phyloP scores from a whole-genome alignment of 2,797 vertebrate genomes.

The Dromococcyx pavoninus region DNA sequence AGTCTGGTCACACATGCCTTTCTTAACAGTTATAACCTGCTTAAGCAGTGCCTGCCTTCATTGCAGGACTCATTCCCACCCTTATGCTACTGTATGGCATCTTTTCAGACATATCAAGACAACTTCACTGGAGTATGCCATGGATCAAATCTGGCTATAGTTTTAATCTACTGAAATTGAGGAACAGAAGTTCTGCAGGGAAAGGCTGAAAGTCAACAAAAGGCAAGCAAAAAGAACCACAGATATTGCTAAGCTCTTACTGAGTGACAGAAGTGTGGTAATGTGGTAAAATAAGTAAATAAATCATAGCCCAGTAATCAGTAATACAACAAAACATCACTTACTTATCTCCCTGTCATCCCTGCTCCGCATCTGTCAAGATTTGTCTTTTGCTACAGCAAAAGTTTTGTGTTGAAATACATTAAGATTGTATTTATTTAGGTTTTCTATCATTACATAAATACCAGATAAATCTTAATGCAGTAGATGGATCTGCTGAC shows the following conservation, averaged over 20 bases:
- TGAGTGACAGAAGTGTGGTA: not conserved
- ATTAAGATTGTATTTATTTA: not conserved
- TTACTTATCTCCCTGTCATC: not conserved
- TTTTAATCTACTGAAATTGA: not conserved
- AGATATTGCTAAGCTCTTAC: not conserved
- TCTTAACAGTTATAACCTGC: not conserved
- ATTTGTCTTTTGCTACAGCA: not conserved
- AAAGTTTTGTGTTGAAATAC: not conserved
- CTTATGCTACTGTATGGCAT: not conserved
- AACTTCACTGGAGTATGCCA: not conserved
- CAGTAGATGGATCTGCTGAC: not conserved
- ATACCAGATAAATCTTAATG: not conserved
- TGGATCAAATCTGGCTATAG: not conserved
- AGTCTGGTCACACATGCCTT: not conserved
- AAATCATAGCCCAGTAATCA: not conserved
- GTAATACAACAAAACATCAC: not conserved
- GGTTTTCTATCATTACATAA: not conserved
- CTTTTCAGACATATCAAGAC: not conserved
- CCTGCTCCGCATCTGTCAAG: not conserved
- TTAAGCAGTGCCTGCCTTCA: not conserved
- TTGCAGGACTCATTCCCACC: not conserved
- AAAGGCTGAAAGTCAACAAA: not conserved
- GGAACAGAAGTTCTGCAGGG: fast-evolving
- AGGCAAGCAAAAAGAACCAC: not conserved
- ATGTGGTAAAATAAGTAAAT: not conserved